Conservation (phyloP, 2,797 vertebrate species). For the Sebastes miniatus region DNA sequence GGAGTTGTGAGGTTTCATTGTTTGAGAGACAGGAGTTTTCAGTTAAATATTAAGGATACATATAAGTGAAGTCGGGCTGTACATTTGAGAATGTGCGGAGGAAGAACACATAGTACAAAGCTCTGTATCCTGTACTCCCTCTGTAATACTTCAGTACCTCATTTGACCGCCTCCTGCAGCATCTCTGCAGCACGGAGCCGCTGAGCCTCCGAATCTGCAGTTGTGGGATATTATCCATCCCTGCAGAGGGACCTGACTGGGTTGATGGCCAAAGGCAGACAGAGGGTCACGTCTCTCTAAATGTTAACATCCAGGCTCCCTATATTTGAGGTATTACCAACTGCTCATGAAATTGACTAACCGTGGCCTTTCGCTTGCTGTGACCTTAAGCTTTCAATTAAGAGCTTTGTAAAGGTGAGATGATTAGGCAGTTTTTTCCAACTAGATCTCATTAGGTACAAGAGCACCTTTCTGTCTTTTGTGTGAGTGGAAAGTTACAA, state of each 20-base stretch:
- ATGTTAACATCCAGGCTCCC: neutral
- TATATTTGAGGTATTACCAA: neutral
- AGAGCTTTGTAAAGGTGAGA: constrained; percentile 39
- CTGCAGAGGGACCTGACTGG: constrained; percentile 15
- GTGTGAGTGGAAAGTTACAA: neutral
- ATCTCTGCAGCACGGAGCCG: constrained; percentile 15
- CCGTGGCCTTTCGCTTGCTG: neutral
- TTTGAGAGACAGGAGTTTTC: neutral
- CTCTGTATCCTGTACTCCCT: neutral
- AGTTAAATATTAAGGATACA: neutral
- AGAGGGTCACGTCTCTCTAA: neutral
- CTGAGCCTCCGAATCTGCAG: neutral
- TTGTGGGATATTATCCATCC: constrained; percentile 6
- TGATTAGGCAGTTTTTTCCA: neutral
- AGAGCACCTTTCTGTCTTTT: neutral
- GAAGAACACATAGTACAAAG: neutral
- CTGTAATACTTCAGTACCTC: neutral
- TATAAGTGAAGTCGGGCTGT: too few relatives aligned
- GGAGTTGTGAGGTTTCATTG: neutral
- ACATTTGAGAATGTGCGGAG: neutral
- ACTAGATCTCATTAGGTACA: constrained; percentile 6
- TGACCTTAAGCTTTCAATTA: constrained; percentile 49
- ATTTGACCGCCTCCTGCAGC: constrained; percentile 7
- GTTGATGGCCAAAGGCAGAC: neutral
- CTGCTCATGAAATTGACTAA: constrained; percentile 10